Conservation (phyloP, 1,140 invertebrate genomes). For the Hirudo medicinalis region DNA sequence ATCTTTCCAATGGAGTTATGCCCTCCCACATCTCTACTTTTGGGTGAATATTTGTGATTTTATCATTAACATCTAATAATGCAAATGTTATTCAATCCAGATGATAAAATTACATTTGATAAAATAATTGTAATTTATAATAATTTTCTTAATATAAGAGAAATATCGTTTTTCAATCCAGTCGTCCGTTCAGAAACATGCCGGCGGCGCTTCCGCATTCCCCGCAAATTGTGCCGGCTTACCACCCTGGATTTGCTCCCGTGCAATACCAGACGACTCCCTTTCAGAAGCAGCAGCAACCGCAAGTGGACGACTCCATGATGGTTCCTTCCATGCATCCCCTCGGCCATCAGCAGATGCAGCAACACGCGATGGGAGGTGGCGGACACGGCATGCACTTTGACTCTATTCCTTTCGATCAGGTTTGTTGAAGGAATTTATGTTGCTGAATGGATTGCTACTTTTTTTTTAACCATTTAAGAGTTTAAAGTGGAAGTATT, state of each 20-base stretch:
- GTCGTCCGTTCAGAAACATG: not conserved
- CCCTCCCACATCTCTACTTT: not conserved
- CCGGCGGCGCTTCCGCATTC: not conserved
- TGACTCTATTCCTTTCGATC: constrained; percentile 36
- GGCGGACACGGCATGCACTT: constrained; percentile 29
- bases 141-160: no score
- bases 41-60: not conserved
- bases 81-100: no score
- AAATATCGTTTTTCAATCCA: not conserved
- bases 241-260: not conserved
- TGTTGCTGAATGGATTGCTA: no score
- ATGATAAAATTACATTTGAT: no score
- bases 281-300: no score
- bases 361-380: no score
- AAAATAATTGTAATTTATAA: no score
- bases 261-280: not conserved
- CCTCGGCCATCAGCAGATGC: constrained; percentile 3
- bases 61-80: no score
- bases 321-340: not conserved
- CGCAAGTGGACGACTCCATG: no score
- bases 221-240: not conserved
- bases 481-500: no score
- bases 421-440: constrained; percentile 23
- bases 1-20: constrained; percentile 1
- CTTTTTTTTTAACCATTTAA: no score